These are phyloP conservation scores for Neoaliturus tenellus DNA, from an alignment of 2,888 invertebrate genomes.

Conservation along the genomic window DNA sequence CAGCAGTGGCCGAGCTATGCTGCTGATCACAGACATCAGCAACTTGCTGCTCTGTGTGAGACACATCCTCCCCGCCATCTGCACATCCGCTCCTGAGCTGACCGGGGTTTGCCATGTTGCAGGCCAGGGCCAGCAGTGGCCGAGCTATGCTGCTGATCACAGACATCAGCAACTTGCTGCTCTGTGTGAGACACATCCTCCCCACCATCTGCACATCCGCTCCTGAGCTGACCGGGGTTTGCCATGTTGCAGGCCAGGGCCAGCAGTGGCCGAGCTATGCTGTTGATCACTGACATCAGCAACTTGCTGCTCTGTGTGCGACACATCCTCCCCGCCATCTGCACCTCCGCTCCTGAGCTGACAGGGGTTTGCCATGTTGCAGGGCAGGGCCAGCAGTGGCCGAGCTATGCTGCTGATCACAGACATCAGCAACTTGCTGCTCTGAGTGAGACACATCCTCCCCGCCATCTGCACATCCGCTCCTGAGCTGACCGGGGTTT, in stretches of 20 bases:
- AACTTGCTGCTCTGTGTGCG: slow-evolving; percentile 87
- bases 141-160: slow-evolving; percentile 79
- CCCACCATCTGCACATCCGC: too few species aligned
- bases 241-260: slow-evolving; percentile 78
- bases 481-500: slow-evolving; percentile 76
- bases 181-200: slow-evolving; percentile 84
- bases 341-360: too few species aligned
- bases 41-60: too few species aligned
- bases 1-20: too few species aligned
- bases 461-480: slow-evolving; percentile 77
- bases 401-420: slow-evolving; percentile 79
- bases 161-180: slow-evolving; percentile 85
- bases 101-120: too few species aligned
- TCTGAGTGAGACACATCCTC: slow-evolving; percentile 84
- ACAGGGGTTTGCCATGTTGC: too few species aligned
- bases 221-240: slow-evolving; percentile 69
- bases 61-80: too few species aligned
- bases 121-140: slow-evolving; percentile 81
- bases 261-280: slow-evolving; percentile 76
- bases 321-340: slow-evolving; percentile 83
- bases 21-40: too few species aligned
- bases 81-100: too few species aligned
- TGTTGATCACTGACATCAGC: slow-evolving; percentile 83
- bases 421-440: slow-evolving; percentile 85
- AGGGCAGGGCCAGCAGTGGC: slow-evolving; percentile 81